Base-by-base conservation (phyloP, 1,140 invertebrate species). In the Halesus radiatus region DNA sequence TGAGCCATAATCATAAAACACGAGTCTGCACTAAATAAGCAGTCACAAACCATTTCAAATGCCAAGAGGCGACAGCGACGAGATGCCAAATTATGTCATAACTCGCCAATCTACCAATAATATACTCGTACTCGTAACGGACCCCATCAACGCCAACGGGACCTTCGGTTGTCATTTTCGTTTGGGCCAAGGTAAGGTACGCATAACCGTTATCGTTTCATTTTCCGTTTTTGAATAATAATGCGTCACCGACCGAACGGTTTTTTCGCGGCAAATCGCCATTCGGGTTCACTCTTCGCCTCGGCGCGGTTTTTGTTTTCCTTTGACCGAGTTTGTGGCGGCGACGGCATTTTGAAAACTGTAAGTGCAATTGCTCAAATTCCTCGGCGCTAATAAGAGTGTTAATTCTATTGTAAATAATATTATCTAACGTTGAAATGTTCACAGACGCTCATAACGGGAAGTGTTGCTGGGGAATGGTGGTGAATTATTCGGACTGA, bases 161-260 rank as follows among this genome's bases (percentile, higher is more conserved):
- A 79, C 78, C 70, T 79, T 62, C 78, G 72, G 79, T 76, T 83
- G 82, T 83, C 82, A 83, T 80, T 83, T 83, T 83, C 82, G 82
- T 83, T 83, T 80, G 82, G 79, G 72, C 76, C 68, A 80, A 74
- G 45, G 79, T 75, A 75, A 74, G 45, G 79, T 75, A 75, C 72
- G 72, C 64, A 37, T 81, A 83, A 80, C 82, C 77, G 82, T 80
- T 79, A 58, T 66, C 76, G 78, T 83, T 80, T 83, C 81, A 80
- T 83, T 83, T 83, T 83, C 82, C 76, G 74, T 83, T 80, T 83
- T 83, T 81, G 82, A 83, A 83, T 83, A 81, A 79, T 80, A 80
- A 80, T 79, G 79, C 52, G 60, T 74, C 56, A 52, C 50, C 68
- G 20, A 29, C 32, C 8, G 68, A 20, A 73, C 72, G 76, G 56